Evolutionary conservation across 2,797 vertebrate species (phyloP).

Genomic region (Lophius americanus): DNA sequence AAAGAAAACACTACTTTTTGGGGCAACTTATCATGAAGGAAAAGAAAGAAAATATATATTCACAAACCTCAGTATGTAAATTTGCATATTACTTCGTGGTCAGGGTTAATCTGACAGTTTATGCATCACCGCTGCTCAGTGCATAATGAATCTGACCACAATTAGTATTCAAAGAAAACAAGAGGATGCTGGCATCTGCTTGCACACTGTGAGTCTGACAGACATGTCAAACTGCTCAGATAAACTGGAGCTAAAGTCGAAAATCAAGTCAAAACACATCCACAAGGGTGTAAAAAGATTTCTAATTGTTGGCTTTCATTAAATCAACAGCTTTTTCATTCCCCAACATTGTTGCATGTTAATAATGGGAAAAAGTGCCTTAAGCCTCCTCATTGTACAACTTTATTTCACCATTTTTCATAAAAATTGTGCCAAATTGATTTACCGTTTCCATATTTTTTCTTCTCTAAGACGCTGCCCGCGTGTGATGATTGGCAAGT

Average conservation of each 20-base stretch:
- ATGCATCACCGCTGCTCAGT: slow-evolving; percentile 67
- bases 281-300: slow-evolving; percentile 58
- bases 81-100: slow-evolving; percentile 80
- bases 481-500: slow-evolving; percentile 11
- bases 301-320: slow-evolving; percentile 76
- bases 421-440: slow-evolving; percentile 22
- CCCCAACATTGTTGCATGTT: slow-evolving; percentile 62
- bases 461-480: not conserved
- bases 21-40: slow-evolving; percentile 65
- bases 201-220: slow-evolving; percentile 70
- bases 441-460: slow-evolving; percentile 9
- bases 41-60: slow-evolving; percentile 33
- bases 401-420: slow-evolving; percentile 26
- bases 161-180: slow-evolving; percentile 81
- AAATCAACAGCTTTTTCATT: slow-evolving; percentile 73
- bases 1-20: slow-evolving; percentile 42
- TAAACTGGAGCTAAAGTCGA: slow-evolving; percentile 73
- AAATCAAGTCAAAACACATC: slow-evolving; percentile 69
- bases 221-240: slow-evolving; percentile 74
- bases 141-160: slow-evolving; percentile 75
- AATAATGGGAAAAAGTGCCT: slow-evolving; percentile 56
- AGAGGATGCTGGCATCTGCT: slow-evolving; percentile 68
- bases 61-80: slow-evolving; percentile 72
- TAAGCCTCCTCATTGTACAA: slow-evolving; percentile 45
- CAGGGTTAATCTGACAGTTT: slow-evolving; percentile 75